These are phyloP conservation scores for Temnothorax nylanderi DNA, from an alignment of 1,140 invertebrate genomes.

Conservation along the genomic window DNA sequence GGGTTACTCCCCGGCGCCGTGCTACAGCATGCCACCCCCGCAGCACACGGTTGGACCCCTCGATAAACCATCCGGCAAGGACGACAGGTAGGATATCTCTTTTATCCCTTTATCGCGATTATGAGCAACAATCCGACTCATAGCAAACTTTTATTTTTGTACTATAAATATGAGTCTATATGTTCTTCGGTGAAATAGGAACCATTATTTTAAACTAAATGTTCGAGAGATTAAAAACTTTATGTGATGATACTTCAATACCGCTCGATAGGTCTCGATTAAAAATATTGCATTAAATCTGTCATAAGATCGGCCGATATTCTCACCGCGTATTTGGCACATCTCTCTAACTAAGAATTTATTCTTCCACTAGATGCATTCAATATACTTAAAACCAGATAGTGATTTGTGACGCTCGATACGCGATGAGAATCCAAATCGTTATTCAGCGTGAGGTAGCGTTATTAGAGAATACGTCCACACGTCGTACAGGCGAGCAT, in stretches of 20 bases:
- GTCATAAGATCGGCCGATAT: not conserved
- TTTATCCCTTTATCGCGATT: conserved; percentile 27
- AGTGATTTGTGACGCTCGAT: conserved; percentile 8
- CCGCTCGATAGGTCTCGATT: not conserved
- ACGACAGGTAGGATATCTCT: conserved; percentile 89
- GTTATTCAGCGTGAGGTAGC: conserved; percentile 40
- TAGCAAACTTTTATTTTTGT: conserved; percentile 38
- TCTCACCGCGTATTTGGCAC: conserved; percentile 21
- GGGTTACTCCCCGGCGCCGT: conserved; percentile 90
- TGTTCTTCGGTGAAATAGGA: not conserved
- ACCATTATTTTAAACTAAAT: not conserved
- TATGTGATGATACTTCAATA: not conserved
- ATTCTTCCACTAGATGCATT: not conserved
- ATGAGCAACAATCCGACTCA: conserved; percentile 45
- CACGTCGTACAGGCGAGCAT: conserved; percentile 62
- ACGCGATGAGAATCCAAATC: conserved; percentile 12
- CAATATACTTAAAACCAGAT: not conserved
- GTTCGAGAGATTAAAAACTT: not conserved
- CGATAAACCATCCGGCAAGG: conserved; percentile 90
- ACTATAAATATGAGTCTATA: not conserved
- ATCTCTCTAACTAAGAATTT: not conserved
- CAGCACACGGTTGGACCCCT: conserved; percentile 89
- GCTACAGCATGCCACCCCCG: conserved; percentile 94
- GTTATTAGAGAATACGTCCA: conserved; percentile 54
- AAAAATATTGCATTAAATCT: conserved; percentile 3